These are phyloP conservation scores for Sepiola atlantica DNA, from an alignment of 2,888 invertebrate species.

Conservation along the genomic window DNA sequence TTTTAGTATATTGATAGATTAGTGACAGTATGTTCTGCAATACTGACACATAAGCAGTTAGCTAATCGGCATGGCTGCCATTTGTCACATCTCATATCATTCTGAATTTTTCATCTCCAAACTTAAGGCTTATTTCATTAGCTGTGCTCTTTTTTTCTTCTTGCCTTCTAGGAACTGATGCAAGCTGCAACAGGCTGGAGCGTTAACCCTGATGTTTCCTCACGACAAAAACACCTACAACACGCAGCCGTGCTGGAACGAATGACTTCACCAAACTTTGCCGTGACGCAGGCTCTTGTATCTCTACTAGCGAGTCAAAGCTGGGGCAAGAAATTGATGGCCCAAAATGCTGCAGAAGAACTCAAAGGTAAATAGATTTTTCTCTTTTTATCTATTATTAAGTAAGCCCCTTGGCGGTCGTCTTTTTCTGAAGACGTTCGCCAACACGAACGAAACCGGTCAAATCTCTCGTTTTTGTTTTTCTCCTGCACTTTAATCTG, in stretches of 20 bases:
- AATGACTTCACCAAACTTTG: constrained; percentile 74
- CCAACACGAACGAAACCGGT: no score
- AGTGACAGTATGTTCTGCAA: no score
- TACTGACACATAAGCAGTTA: no score
- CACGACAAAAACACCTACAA: constrained; percentile 53
- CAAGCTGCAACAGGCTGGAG: constrained; percentile 75
- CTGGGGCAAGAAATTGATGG: constrained; percentile 56
- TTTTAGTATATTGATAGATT: no score
- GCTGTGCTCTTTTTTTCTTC: background rate
- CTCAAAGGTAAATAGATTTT: constrained; percentile 20
- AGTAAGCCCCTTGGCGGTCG: no score
- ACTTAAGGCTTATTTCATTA: no score
- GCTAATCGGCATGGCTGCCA: no score
- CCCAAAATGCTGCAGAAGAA: constrained; percentile 54
- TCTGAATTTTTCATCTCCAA: no score
- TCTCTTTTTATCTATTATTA: background rate
- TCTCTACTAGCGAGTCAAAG: constrained; percentile 76
- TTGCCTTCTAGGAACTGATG: constrained; percentile 75
- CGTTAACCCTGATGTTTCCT: constrained; percentile 58
- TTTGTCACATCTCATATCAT: no score
- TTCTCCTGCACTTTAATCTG: no score
- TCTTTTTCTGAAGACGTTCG: no score
- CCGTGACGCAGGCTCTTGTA: constrained; percentile 80
- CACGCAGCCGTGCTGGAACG: constrained; percentile 57
- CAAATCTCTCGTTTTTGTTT: no score